These are phyloP conservation scores for Xerus inauris DNA, from an alignment of 2,113 vertebrate genomes.

Conservation along the genomic window DNA sequence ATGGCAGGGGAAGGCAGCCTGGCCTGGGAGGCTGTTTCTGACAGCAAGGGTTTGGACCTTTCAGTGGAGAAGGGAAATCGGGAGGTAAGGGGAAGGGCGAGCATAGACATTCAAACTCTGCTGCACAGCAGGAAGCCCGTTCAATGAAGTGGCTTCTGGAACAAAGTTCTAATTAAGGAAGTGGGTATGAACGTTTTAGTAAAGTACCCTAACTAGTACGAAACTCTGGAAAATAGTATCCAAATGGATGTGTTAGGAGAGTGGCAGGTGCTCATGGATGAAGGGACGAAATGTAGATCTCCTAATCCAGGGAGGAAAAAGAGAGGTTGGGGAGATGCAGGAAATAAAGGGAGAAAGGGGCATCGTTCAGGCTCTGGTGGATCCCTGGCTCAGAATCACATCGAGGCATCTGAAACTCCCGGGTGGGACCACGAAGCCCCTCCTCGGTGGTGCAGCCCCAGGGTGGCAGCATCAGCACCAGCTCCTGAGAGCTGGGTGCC, in stretches of 20 bases:
- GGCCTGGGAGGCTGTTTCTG: neutral
- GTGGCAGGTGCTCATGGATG: neutral
- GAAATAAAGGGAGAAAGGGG: conserved; percentile 78
- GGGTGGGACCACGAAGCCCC: conserved; percentile 81
- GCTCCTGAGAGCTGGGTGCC: conserved; percentile 67
- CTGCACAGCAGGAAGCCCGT: neutral
- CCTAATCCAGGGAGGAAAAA: conserved; percentile 12
- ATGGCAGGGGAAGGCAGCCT: neutral
- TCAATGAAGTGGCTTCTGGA: neutral
- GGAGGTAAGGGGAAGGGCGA: too few relatives aligned
- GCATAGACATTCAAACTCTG: too few relatives aligned
- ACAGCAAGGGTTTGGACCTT: neutral
- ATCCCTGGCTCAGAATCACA: conserved; percentile 81
- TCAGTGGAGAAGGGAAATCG: neutral
- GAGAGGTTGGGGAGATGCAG: neutral
- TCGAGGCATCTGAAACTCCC: conserved; percentile 80
- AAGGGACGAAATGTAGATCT: neutral
- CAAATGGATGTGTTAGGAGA: too few relatives aligned
- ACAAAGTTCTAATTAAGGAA: neutral
- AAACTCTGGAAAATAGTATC: neutral
- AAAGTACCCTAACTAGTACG: neutral
- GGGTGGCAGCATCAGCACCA: conserved; percentile 46
- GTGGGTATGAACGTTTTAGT: neutral
- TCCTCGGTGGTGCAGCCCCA: neutral
- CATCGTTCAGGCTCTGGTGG: conserved; percentile 85